phyloP scores from a whole-genome alignment of 1,140 invertebrate species.

The Dendroctonus valens region DNA sequence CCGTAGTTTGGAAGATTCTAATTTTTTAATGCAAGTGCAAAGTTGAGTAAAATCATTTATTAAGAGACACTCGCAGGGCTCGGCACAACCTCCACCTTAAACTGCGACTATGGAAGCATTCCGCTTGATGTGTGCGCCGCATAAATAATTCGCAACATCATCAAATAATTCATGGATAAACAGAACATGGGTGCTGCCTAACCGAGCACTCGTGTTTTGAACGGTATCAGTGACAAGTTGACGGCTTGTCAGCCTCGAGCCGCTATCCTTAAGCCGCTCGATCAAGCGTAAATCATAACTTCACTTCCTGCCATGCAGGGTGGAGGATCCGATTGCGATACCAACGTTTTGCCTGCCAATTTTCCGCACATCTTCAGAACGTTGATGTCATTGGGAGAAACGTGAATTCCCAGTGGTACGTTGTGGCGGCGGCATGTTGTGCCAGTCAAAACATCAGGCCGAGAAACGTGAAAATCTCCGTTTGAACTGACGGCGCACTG shows the following conservation, averaged over 20 bases:
- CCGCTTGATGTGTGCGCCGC: slow-evolving; percentile 1
- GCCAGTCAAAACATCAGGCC: slow-evolving; percentile 18
- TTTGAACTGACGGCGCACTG: slow-evolving; percentile 14
- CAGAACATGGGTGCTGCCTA: slow-evolving; percentile 22
- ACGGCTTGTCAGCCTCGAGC: slow-evolving; percentile 20
- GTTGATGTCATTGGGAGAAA: neutral
- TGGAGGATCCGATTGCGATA: slow-evolving; percentile 2
- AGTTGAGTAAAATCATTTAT: neutral
- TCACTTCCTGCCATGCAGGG: slow-evolving; percentile 1
- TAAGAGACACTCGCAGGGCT: neutral
- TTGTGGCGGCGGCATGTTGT: neutral
- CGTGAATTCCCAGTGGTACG: slow-evolving; percentile 1
- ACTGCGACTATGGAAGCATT: neutral
- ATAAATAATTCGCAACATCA: slow-evolving; percentile 26
- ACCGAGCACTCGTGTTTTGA: slow-evolving; percentile 26
- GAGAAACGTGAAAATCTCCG: slow-evolving; percentile 16
- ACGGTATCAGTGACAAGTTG: slow-evolving; percentile 29
- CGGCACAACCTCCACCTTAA: neutral
- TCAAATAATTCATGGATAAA: slow-evolving; percentile 30
- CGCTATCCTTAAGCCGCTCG: slow-evolving; percentile 24
- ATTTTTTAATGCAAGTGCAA: neutral
- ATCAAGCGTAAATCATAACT: slow-evolving; percentile 26
- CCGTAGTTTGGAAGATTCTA: neutral
- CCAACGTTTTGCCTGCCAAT: neutral
- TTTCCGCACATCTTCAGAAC: neutral